Conservation (phyloP, 2,797 vertebrate species). For the Melanotaenia nigrans region DNA sequence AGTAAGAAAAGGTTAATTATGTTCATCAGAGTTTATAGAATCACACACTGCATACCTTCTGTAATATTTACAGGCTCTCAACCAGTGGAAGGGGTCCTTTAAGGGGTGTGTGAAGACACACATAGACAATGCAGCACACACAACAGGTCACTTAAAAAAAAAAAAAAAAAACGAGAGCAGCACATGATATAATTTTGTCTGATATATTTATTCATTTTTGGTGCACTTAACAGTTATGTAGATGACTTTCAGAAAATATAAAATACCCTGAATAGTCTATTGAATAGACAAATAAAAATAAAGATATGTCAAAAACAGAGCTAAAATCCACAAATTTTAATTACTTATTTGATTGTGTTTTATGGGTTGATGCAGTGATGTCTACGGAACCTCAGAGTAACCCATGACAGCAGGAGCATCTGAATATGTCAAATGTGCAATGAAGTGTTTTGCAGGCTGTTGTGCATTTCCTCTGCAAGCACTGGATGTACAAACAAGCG, state of each 20-base stretch:
- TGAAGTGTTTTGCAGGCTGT: not conserved
- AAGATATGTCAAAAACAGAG: not conserved
- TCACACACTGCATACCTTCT: conserved; percentile 54
- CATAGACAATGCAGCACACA: too few relatives aligned
- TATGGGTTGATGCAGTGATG: conserved; percentile 2
- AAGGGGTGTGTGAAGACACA: conserved; percentile 11
- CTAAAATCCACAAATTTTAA: not conserved
- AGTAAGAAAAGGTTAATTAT: conserved; percentile 67
- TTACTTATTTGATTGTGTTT: conserved; percentile 1
- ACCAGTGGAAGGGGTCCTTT: conserved; percentile 8
- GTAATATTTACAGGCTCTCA: conserved; percentile 25
- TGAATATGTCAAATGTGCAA: conserved; percentile 6
- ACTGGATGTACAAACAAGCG: not conserved
- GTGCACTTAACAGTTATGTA: not conserved
- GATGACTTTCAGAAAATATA: conserved; percentile 11
- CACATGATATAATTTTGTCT: not conserved
- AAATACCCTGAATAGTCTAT: not conserved
- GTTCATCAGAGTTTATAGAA: conserved; percentile 58
- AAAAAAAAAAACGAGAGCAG: not conserved
- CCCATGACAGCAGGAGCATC: not conserved
- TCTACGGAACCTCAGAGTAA: conserved; percentile 10
- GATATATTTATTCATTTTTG: not conserved
- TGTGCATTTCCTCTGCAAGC: not conserved
- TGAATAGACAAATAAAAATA: not conserved
- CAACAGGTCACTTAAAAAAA: too few relatives aligned